Percentiles rank a stretch among this genome's conserved stretches.
Conservation (phyloP, 35 echinoderm and acorn worm species). For the Holothuria glaberrima region DNA sequence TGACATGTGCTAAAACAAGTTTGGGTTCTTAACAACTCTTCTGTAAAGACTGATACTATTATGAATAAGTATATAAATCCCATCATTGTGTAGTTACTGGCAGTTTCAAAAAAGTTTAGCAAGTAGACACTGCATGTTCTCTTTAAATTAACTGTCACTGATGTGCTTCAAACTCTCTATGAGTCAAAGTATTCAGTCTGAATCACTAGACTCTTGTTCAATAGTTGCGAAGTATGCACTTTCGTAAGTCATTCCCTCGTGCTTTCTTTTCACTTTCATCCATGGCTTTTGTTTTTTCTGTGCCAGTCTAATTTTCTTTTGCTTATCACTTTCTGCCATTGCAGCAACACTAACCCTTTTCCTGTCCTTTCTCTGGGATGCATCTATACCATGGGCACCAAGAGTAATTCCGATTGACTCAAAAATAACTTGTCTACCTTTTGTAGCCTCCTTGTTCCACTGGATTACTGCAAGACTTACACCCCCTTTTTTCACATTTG, state of each 20-base stretch:
- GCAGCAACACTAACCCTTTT: neutral
- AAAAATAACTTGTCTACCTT: neutral
- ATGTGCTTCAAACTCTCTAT: too few relatives aligned
- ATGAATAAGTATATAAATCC: too few relatives aligned
- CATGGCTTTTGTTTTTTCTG: neutral
- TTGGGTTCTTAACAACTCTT: too few relatives aligned
- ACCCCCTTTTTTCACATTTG: neutral
- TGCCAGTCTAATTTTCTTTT: constrained; percentile 31
- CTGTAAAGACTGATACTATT: too few relatives aligned
- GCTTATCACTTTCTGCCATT: constrained; percentile 18
- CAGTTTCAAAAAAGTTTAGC: too few relatives aligned
- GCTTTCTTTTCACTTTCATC: neutral
- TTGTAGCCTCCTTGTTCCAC: neutral
- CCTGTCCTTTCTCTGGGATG: neutral
- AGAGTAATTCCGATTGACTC: neutral
- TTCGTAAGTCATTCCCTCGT: constrained; percentile 18
- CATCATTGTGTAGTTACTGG: too few relatives aligned
- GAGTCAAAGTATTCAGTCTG: neutral
- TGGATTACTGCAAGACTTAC: neutral
- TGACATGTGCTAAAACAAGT: too few relatives aligned
- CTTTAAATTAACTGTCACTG: too few relatives aligned
- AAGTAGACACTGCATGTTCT: too few relatives aligned
- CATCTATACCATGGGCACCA: neutral
- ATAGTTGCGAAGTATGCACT: constrained; percentile 10
- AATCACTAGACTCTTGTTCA: neutral